Evolutionary conservation across 2,888 invertebrate species (phyloP).

Genomic region (Harmothoe impar): DNA sequence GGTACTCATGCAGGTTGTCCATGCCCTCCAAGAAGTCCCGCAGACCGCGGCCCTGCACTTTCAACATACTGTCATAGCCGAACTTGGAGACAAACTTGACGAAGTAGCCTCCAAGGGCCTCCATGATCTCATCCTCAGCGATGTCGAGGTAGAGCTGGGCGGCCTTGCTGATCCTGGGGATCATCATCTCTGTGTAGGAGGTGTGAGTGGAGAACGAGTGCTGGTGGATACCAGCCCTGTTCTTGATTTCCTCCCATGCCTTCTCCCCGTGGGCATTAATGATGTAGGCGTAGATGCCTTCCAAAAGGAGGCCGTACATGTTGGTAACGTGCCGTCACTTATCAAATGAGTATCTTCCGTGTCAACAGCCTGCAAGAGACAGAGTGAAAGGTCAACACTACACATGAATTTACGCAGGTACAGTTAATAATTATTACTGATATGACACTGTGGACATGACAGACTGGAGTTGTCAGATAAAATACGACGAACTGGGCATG

Average conservation of each 20-base stretch:
- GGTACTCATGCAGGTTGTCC: slow-evolving; percentile 97
- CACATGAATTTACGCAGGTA: no score
- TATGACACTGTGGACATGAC: no score
- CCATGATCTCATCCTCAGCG: slow-evolving; percentile 90
- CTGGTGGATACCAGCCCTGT: slow-evolving; percentile 78
- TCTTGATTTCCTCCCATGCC: slow-evolving; percentile 94
- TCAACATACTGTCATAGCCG: slow-evolving; percentile 90
- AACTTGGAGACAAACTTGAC: slow-evolving; percentile 96
- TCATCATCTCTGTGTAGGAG: slow-evolving; percentile 91
- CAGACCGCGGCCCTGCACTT: slow-evolving; percentile 91
- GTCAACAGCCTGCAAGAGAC: background rate
- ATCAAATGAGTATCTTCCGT: background rate
- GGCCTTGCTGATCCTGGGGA: slow-evolving; percentile 74
- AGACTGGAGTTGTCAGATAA: no score
- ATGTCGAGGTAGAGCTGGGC: slow-evolving; percentile 75
- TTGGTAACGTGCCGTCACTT: background rate
- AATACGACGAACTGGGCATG: no score
- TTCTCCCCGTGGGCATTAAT: slow-evolving; percentile 95
- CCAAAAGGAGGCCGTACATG: slow-evolving; percentile 96
- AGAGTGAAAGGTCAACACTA: background rate
- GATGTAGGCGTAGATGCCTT: slow-evolving; percentile 95
- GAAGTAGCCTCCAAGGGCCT: slow-evolving; percentile 89
- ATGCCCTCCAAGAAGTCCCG: slow-evolving; percentile 96
- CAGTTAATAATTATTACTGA: no score
- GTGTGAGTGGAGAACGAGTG: slow-evolving; percentile 91